phyloP scores from a whole-genome alignment of 1,140 invertebrate species.

The Drosophila ananassae region DNA sequence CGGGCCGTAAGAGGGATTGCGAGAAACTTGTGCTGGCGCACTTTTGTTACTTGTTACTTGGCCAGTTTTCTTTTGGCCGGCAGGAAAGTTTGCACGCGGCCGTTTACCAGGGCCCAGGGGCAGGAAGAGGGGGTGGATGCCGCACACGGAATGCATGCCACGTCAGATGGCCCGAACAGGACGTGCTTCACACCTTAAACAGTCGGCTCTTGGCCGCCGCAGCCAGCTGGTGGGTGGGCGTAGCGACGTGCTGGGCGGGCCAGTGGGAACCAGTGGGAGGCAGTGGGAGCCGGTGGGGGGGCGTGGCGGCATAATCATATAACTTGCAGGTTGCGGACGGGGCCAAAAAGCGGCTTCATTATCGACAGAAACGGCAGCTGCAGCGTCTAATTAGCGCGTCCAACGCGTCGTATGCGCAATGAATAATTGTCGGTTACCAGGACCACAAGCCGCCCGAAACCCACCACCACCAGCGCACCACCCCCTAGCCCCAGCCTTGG shows the following conservation, averaged over 20 bases:
- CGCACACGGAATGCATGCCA: slow-evolving; percentile 34
- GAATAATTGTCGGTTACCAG: slow-evolving; percentile 63
- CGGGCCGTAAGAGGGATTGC: background rate
- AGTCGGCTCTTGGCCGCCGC: slow-evolving; percentile 12
- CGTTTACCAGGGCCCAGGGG: slow-evolving; percentile 14
- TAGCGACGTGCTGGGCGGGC: slow-evolving; percentile 12
- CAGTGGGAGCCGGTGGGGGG: background rate
- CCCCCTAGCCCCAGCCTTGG: background rate
- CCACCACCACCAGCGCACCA: background rate
- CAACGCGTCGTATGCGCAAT: slow-evolving; percentile 67
- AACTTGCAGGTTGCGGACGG: slow-evolving; percentile 5
- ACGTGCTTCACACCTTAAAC: slow-evolving; percentile 56
- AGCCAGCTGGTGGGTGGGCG: slow-evolving; percentile 6
- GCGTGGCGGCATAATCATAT: slow-evolving; percentile 24
- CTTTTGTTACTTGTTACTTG: slow-evolving; percentile 43
- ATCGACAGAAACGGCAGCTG: slow-evolving; percentile 62
- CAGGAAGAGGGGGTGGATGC: background rate
- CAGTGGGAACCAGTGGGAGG: slow-evolving; percentile 2
- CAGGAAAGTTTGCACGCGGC: slow-evolving; percentile 35
- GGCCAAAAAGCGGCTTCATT: slow-evolving; percentile 51
- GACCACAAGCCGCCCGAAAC: background rate
- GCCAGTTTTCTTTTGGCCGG: slow-evolving; percentile 39
- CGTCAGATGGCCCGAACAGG: slow-evolving; percentile 40
- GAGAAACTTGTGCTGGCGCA: slow-evolving; percentile 36
- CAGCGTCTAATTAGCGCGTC: slow-evolving; percentile 65